Evolutionary conservation across 2,797 vertebrate species (phyloP).

Genomic region (Eulemur coronatus): DNA sequence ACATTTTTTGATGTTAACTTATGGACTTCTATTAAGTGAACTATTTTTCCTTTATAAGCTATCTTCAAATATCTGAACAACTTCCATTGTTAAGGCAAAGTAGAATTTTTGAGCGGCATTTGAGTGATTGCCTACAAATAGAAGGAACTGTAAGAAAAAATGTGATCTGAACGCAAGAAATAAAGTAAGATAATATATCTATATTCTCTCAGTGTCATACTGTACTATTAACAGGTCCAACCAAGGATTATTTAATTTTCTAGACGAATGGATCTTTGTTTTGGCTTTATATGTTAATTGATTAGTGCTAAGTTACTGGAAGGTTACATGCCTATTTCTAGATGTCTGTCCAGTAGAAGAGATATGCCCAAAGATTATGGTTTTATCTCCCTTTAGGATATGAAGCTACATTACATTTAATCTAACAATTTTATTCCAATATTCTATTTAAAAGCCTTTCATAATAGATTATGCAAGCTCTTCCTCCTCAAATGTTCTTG

Average conservation of each 20-base stretch:
- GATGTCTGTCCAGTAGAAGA: neutral
- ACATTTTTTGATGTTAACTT: neutral
- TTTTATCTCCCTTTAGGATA: neutral
- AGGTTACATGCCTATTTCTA: neutral
- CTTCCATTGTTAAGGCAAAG: neutral
- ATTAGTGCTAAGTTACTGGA: neutral
- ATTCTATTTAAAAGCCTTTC: neutral
- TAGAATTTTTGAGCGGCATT: neutral
- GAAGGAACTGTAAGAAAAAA: neutral
- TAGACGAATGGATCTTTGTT: neutral
- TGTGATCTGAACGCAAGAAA: neutral
- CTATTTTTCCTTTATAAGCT: neutral
- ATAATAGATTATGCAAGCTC: neutral
- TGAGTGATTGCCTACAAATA: neutral
- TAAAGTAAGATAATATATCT: neutral
- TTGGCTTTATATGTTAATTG: neutral
- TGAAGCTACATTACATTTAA: neutral
- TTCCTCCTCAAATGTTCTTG: neutral
- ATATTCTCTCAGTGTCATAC: neutral
- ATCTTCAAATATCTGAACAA: neutral
- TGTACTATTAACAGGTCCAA: fast-evolving
- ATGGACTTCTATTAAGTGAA: neutral
- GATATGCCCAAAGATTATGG: neutral
- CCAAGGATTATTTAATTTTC: neutral
- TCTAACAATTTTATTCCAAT: neutral